Evolutionary conservation across 2,113 vertebrate genomes (phyloP).

Genomic region (Okapia johnstoni): DNA sequence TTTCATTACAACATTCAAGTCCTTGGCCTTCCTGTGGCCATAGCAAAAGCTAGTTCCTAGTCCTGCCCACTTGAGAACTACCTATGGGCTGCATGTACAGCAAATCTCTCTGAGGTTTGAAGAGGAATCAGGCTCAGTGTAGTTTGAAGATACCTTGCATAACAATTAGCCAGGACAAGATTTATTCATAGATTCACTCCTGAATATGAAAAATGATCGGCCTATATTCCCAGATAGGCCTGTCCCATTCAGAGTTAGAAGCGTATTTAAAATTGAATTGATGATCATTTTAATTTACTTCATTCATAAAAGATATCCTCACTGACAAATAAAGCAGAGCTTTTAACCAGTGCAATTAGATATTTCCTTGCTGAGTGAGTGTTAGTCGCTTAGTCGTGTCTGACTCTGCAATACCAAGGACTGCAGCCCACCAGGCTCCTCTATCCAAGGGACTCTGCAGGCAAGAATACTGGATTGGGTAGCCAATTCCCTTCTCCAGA

Average conservation of each 20-base stretch:
- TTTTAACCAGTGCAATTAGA: neutral
- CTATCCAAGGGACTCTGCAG: neutral
- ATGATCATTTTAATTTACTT: neutral
- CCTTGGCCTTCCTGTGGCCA: neutral
- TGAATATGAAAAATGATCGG: neutral
- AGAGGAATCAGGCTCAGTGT: neutral
- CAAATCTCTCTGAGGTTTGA: neutral
- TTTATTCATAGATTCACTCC: neutral
- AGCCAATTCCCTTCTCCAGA: neutral
- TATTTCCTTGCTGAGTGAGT: neutral
- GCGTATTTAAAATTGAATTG: neutral
- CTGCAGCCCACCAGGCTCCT: neutral
- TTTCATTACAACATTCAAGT: neutral
- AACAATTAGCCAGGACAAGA: neutral
- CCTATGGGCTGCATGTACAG: accelerated
- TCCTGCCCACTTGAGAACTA: neutral
- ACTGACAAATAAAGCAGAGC: neutral
- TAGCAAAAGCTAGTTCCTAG: neutral
- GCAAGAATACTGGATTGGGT: neutral
- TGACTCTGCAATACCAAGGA: neutral
- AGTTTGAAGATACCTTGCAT: neutral
- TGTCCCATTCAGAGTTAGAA: neutral
- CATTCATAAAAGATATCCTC: neutral
- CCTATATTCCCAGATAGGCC: neutral
- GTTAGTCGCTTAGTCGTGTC: neutral